A percentile compares a stretch with the other conserved stretches of the same genome.
Conservation (phyloP, 2,113 vertebrate genomes). For the Cyanoliseus patagonus region DNA sequence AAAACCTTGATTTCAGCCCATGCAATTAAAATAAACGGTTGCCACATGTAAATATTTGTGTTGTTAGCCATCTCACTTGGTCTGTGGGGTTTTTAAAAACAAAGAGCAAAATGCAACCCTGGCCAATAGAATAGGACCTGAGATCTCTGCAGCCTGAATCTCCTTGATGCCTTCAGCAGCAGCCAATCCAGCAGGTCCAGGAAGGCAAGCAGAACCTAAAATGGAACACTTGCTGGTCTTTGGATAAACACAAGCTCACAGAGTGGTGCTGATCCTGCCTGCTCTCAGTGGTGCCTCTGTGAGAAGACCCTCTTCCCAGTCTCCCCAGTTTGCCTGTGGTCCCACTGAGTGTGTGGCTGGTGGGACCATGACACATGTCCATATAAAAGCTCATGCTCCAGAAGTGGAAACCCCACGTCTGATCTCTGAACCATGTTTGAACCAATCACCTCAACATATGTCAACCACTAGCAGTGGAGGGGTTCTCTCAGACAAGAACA, state of each 20-base stretch:
- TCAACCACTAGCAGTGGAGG: not conserved
- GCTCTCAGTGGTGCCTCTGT: not conserved
- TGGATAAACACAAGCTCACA: not conserved
- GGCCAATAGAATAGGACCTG: not conserved
- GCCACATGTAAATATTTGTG: conserved; percentile 47
- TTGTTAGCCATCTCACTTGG: not conserved
- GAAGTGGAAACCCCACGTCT: not conserved
- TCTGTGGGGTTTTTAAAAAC: not conserved
- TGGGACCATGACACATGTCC: fast-evolving
- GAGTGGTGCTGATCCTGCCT: not conserved
- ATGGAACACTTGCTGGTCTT: not conserved
- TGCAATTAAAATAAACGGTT: conserved; percentile 24
- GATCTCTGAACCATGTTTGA: not conserved
- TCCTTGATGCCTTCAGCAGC: not conserved
- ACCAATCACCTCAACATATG: fast-evolving
- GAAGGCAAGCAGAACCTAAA: not conserved
- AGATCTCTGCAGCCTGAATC: not conserved
- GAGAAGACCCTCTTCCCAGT: not conserved
- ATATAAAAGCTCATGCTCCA: not conserved
- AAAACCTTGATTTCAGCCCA: conserved; percentile 21
- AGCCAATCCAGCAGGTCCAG: not conserved
- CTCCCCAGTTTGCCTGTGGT: not conserved
- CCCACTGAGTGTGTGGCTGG: fast-evolving
- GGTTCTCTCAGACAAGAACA: not conserved
- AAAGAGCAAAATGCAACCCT: not conserved